phyloP scores from a whole-genome alignment of 2,888 invertebrate species.

The Papilio gigon region DNA sequence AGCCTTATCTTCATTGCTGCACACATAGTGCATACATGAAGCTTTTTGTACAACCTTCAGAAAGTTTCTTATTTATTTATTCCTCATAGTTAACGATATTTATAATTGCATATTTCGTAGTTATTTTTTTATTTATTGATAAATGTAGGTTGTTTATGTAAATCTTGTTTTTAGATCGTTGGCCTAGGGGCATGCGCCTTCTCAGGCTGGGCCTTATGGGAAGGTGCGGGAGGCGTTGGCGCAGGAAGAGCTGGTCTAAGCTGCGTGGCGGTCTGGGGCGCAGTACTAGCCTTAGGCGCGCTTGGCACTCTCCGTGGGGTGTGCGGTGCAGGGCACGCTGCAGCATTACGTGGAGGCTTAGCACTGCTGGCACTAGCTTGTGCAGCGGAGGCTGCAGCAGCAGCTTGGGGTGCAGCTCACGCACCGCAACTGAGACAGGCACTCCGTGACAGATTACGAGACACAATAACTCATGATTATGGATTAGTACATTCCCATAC shows the following conservation, averaged over 20 bases:
- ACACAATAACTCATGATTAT: constrained; percentile 64
- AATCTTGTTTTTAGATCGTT: constrained; percentile 54
- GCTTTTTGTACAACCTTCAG: too few relatives aligned
- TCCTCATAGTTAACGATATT: background rate
- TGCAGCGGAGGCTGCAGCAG: constrained; percentile 70
- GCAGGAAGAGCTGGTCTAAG: constrained; percentile 67
- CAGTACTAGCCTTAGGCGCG: constrained; percentile 62
- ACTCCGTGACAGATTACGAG: constrained; percentile 56
- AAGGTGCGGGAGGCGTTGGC: constrained; percentile 62
- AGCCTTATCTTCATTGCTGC: background rate
- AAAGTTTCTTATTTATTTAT: too few relatives aligned
- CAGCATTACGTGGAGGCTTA: constrained; percentile 67
- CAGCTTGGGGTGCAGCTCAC: constrained; percentile 75
- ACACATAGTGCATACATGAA: too few relatives aligned
- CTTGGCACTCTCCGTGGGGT: constrained; percentile 53
- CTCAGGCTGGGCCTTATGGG: constrained; percentile 72
- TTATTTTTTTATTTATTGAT: background rate
- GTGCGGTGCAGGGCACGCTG: constrained; percentile 55
- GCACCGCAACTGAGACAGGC: constrained; percentile 62
- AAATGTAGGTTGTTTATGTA: constrained; percentile 21
- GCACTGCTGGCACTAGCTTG: constrained; percentile 68
- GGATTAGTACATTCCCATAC: constrained; percentile 63
- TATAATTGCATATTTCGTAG: background rate
- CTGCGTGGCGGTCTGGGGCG: constrained; percentile 67
- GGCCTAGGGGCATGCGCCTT: constrained; percentile 64